Percentiles rank a stretch among this genome's conserved stretches.
phyloP scores from a whole-genome alignment of 2,797 vertebrate genomes.

The Vespertilio murinus region DNA sequence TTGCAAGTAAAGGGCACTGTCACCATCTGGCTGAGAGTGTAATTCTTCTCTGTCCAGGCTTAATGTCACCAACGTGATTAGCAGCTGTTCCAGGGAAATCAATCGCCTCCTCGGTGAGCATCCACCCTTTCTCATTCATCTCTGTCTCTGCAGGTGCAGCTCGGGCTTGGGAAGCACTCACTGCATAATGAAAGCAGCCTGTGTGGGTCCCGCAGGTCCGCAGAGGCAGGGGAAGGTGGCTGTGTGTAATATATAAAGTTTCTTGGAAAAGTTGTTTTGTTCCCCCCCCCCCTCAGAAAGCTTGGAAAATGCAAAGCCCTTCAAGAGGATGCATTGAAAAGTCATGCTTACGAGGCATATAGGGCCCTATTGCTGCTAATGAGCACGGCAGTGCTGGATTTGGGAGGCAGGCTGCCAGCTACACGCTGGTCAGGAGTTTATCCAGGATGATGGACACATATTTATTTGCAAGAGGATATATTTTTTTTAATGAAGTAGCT shows the following conservation, averaged over 20 bases:
- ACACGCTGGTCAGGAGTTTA: not conserved
- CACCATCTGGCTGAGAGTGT: not conserved
- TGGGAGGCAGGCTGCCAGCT: not conserved
- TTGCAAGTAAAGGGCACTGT: constrained; percentile 40
- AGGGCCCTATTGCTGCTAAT: not conserved
- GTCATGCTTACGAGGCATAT: not conserved
- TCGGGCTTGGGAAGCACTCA: not conserved
- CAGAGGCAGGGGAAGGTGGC: not conserved
- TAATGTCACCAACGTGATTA: constrained; percentile 58
- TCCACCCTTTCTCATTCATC: constrained; percentile 4
- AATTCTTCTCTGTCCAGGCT: constrained; percentile 65
- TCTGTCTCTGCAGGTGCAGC: constrained; percentile 40
- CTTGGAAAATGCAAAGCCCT: not conserved
- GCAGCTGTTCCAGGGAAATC: constrained; percentile 1
- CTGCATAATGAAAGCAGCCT: not conserved
- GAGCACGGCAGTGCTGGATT: not conserved
- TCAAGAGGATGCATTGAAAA: not conserved
- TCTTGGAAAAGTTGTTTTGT: not conserved
- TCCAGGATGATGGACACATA: not conserved
- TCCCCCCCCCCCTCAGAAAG: not conserved
- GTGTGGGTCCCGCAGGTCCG: not conserved
- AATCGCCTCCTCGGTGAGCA: constrained; percentile 2
- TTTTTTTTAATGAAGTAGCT: not conserved
- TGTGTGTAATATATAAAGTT: not conserved
- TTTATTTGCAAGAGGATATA: not conserved